These are phyloP conservation scores for Hydrocynus forskahlii DNA, from an alignment of 2,797 vertebrate genomes.

Conservation along the genomic window DNA sequence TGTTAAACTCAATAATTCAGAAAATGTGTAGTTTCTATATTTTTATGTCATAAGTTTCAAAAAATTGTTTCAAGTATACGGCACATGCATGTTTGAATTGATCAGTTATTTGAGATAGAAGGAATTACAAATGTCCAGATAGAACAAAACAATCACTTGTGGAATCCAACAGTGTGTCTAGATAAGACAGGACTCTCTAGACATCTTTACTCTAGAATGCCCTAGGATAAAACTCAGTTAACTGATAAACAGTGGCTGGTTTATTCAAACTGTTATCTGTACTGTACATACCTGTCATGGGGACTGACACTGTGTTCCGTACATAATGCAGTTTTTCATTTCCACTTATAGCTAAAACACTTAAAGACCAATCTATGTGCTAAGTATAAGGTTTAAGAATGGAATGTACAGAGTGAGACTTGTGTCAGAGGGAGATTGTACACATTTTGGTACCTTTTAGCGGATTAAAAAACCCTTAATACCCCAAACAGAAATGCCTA, in stretches of 20 bases:
- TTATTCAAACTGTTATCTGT: not conserved
- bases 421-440: not conserved
- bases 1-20: not conserved
- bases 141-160: not conserved
- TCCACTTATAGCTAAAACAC: not conserved
- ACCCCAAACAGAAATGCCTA: not conserved
- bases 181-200: not conserved
- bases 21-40: not conserved
- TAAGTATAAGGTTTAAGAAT: not conserved
- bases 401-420: not conserved
- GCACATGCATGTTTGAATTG: not conserved
- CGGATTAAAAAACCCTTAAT: constrained; percentile 1
- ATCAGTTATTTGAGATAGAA: no score
- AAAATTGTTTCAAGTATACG: not conserved
- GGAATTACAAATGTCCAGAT: no score
- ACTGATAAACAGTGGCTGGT: not conserved
- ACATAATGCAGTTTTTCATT: not conserved
- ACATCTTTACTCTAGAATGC: no score
- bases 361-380: not conserved
- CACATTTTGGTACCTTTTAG: not conserved
- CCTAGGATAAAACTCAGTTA: not conserved
- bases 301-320: not conserved
- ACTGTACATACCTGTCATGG: not conserved
- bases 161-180: not conserved
- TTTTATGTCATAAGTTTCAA: not conserved